Evolutionary conservation across 2,113 vertebrate genomes (phyloP).

Genomic region (Tinamus guttatus): DNA sequence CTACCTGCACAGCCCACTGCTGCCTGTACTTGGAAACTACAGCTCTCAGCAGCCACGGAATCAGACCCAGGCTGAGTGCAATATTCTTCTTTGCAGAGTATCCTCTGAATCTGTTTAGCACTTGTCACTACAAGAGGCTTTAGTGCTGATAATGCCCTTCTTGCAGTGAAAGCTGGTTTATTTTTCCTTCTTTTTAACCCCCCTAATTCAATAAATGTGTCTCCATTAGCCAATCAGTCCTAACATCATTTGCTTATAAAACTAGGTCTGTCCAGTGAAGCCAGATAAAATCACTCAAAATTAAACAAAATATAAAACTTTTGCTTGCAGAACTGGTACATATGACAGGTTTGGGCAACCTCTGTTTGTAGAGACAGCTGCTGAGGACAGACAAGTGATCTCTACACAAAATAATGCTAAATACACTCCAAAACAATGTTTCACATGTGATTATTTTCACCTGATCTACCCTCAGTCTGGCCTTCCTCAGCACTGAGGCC

Average conservation of each 20-base stretch:
- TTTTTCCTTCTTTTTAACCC: neutral
- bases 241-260: neutral
- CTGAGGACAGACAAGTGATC: neutral
- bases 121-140: neutral
- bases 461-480: neutral
- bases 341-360: neutral
- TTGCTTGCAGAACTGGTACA: neutral
- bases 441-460: neutral
- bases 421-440: neutral
- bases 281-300: neutral
- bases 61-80: neutral
- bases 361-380: neutral
- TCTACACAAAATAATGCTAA: neutral
- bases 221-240: neutral
- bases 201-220: neutral
- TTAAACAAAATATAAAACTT: neutral
- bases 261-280: neutral
- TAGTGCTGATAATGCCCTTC: neutral
- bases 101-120: neutral
- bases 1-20: fast-evolving
- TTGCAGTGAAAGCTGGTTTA: neutral
- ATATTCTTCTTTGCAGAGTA: neutral
- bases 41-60: neutral
- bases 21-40: neutral
- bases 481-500: fast-evolving